Evolutionary conservation across 2,888 invertebrate genomes (phyloP), one percentile per base, ranked within the genome.

Genomic region (Dicyrtomina minuta): DNA sequence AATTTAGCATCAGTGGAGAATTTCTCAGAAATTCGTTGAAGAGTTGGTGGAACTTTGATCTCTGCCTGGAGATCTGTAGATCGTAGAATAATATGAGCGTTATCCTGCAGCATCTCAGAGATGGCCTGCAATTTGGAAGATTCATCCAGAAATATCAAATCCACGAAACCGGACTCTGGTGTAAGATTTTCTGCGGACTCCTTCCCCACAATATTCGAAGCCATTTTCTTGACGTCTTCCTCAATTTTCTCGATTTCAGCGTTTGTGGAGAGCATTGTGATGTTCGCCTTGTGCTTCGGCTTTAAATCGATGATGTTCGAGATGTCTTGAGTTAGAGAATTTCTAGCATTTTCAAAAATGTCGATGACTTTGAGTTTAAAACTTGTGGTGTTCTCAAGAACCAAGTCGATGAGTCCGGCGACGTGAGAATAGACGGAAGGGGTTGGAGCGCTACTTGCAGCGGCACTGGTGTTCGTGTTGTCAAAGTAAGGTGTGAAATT

Each of bases 11-110:
- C n/a, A n/a, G n/a, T n/a, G n/a, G 95, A 81, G 95, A 95, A 83
- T 93, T 61, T 62, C 15, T 53, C 27, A 3, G 62, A 43, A 8
- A 68, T 24, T 15, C 26, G 62, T n/a, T 43, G 58, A 4, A 68
- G 22, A 1, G 22, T 27, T 13, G 15, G 20, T 8, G 62, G 61
- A 22, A 33, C 8, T 33, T n/a, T n/a, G n/a, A n/a, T n/a, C n/a
- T 33, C 8, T 5, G 8, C 33, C 3, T 33, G 4, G 8, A 41
- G 8, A 10, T 24, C 33, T 6, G 10, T 3, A 26, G 27, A 15
- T 5, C 60, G 51, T 12, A 68, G 26, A 8, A 68, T n/a, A 20
- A 68, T 61, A 43, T 44, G 43, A 13, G 53, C 68, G 41, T 41
- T 68, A 22, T 68, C 68, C 8, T 55, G 26, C 3, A 68, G 8